Evolutionary conservation across 37 sponge, comb jelly and placozoan genomes (phyloP), one percentile per base, ranked within the genome.

Genomic region (Oopsacas minuta): DNA sequence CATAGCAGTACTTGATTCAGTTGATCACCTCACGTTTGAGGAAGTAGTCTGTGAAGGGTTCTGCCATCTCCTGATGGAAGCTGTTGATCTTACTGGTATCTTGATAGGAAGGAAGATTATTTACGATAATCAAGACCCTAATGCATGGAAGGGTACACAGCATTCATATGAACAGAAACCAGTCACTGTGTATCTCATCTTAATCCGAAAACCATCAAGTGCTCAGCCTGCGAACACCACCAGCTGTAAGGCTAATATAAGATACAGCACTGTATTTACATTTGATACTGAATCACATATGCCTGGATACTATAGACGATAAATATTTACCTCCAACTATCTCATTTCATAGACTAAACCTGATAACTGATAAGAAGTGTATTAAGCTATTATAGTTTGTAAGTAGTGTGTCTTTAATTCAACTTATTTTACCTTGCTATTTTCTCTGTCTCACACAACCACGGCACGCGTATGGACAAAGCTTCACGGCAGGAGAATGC

Each of bases 381-480:
- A 10, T 12, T 25, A 61, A 20, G 20, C 75, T 61, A 61, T 61
- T 34, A 3, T 61, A 61, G 75, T 61, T n/a, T 61, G 75, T 61
- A 61, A 61, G 20, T 61, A n/a, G 75, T 61, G 75, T 61, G 75
- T 61, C 75, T 61, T 61, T n/a, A n/a, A 34, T 61, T 61, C 28
- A 61, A 61, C 30, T 61, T 34, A 61, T 61, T 12, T 61, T 61
- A 61, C 30, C 22, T 61, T 20, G 22, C 75, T 61, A 12, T 61
- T 20, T n/a, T 61, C 22, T 61, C 75, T 61, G 5, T 3, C 22
- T 32, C 20, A 25, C 30, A 61, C 22, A 25, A 61, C 49, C 12
- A 42, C 49, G 49, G 12, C 49, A 20, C 75, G 75, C 75, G 22
- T 61, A 61, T 25, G 28, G 75, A n/a, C 75, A 61, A 5, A 34